These are phyloP conservation scores for Candidula unifasciata DNA, from an alignment of 2,888 invertebrate genomes.

Conservation along the genomic window DNA sequence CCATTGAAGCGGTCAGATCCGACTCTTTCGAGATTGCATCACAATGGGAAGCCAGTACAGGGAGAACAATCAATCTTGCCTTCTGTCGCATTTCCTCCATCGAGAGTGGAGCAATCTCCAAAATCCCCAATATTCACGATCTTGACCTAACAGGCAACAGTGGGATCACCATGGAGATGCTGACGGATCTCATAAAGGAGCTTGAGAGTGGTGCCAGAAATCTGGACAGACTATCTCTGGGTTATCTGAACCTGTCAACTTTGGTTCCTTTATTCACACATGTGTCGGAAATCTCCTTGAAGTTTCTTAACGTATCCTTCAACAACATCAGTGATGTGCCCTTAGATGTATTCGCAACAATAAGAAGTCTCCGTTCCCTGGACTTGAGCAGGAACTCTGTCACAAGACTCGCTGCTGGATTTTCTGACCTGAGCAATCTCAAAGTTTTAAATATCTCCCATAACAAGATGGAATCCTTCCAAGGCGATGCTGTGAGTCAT, in stretches of 20 bases:
- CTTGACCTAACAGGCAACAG: constrained; percentile 63
- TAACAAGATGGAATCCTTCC: constrained; percentile 41
- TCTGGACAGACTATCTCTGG: constrained; percentile 41
- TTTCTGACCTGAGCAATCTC: constrained; percentile 54
- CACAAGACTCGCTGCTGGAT: constrained; percentile 33
- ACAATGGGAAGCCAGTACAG: constrained; percentile 58
- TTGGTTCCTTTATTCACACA: constrained; percentile 23
- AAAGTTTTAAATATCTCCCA: constrained; percentile 59
- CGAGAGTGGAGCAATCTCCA: constrained; percentile 55
- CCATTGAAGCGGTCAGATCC: constrained; percentile 55
- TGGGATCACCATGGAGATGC: constrained; percentile 51
- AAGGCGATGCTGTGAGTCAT: constrained; percentile 47
- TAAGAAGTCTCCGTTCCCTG: constrained; percentile 57
- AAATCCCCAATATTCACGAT: constrained; percentile 57
- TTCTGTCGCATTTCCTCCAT: constrained; percentile 61
- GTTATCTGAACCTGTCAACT: constrained; percentile 11
- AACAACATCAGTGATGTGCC: constrained; percentile 56
- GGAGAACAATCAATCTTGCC: constrained; percentile 61
- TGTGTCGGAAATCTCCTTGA: constrained; percentile 17
- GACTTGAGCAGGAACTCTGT: constrained; percentile 61
- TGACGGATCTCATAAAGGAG: constrained; percentile 55
- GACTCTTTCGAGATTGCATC: constrained; percentile 59
- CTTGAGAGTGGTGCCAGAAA: constrained; percentile 44
- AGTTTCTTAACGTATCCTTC: constrained; percentile 53
- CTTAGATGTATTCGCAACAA: constrained; percentile 56